Base-by-base conservation (phyloP, 2,113 vertebrate species). In the Dipodomys spectabilis region DNA sequence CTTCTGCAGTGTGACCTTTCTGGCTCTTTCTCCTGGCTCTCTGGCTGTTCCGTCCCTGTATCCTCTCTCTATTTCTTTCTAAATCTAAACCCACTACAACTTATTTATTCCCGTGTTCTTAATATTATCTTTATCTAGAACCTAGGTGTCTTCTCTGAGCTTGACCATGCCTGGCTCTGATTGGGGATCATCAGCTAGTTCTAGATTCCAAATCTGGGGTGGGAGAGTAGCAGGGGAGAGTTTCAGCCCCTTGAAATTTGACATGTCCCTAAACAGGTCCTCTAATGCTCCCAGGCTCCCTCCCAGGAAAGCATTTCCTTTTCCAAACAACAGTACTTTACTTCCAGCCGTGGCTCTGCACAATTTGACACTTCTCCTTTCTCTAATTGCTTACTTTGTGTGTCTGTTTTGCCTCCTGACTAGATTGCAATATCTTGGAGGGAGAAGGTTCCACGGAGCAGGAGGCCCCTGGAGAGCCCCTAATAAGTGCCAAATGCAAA, bases 301-400 rank as follows among this genome's bases (percentile, higher is more conserved):
- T 30, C 72, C 60, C 23, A 75, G 65, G 75, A 92, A 92, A 53
- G n/a, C 15, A 44, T 86, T 91, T 96, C 44, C 80, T 86, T 75
- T 68, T 65, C 72, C 72, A 92, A 74, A 91, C 77, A 81, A 86
- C 23, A 91, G 73, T 77, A 25, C 64, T 94, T 84, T 53, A 49
- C 93, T 91, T 92, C 89, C 81, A 89, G 78, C 94, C 77, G 81
- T 2, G 60, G 39, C 30, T 35, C 82, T 44, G 10, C 22, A 69
- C 81, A 89, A 90, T 80, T 44, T 67, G 90, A 89, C 73, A 85
- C 86, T 65, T 79, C 35, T 32, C 75, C 68, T 81, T 93, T 84
- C 95, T 96, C 96, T 95, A 96, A 92, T 79, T 96, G 89, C 89
- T 95, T 95, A 92, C 94, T 96, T 96, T 90, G 84, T 95, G 87